Base-by-base conservation (phyloP, 2,888 invertebrate genomes). In the Dynastes maya region DNA sequence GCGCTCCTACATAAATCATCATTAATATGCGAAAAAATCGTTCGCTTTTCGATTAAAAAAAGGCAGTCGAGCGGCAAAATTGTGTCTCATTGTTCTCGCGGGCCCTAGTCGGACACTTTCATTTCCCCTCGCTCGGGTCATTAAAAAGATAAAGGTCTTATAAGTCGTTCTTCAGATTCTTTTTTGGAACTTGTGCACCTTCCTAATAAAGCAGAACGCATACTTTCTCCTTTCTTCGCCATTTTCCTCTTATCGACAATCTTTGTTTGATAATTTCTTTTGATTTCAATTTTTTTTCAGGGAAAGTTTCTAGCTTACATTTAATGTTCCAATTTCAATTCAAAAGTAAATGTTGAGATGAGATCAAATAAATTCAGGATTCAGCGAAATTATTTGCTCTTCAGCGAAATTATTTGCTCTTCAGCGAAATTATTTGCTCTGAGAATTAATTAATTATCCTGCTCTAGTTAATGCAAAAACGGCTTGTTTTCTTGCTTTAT, bases 81-180 rank as follows among this genome's bases (percentile, higher is more conserved):
- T 71, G 37, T 58, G 55, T 55, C 55, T 37, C 71, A 71, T 71
- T 71, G 71, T 71, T 71, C 71, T 55, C 58, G 32, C n/a, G 55
- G 16, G 71, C 55, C 55, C 55, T 55, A 40, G 58, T 71, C 71
- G 37, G 71, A 71, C 71, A 71, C 71, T 71, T 71, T 71, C 71
- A 71, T 71, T 71, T 71, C 71, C 71, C 58, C 71, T 71, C 71
- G 16, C 37, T 55, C 71, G 58, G 58, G 71, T 71, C 71, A 71
- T 71, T 71, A 71, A 71, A 71, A 71, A 71, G 71, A 71, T 71
- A 71, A 71, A 71, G 71, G 71, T 71, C 58, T 71, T 71, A 71
- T 71, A 53, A 71, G 71, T 71, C 71, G 71, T 71, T 71, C 58
- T 71, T 71, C 71, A 58, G 55, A 71, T 71, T 71, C 71, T 55